Conservation (phyloP, 2,113 vertebrate genomes). For the Myiopsitta monachus region DNA sequence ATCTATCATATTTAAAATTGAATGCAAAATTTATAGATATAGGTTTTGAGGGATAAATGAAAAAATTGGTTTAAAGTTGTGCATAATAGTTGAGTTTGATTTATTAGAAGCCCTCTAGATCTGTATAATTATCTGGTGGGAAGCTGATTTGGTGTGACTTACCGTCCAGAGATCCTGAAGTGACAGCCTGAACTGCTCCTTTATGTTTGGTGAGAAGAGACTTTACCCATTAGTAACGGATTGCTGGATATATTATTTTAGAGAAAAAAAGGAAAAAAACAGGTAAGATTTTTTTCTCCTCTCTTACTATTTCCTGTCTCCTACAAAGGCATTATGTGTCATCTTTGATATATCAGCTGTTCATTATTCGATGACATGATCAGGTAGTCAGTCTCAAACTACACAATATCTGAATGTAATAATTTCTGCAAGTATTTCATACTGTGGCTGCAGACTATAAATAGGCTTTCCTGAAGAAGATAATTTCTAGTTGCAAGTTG, state of each 20-base stretch:
- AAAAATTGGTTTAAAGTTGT: conserved; percentile 30
- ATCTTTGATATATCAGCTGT: not conserved
- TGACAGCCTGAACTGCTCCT: conserved; percentile 72
- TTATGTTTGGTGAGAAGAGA: conserved; percentile 71
- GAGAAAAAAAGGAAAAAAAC: conserved; percentile 51
- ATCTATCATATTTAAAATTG: not conserved
- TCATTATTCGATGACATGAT: not conserved
- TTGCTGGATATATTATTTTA: conserved; percentile 75
- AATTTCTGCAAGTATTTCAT: not conserved
- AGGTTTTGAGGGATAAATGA: conserved; percentile 21
- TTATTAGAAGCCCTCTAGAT: conserved; percentile 58
- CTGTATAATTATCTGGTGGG: conserved; percentile 52
- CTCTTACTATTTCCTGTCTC: conserved; percentile 31
- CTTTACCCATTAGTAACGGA: conserved; percentile 68
- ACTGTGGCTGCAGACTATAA: not conserved
- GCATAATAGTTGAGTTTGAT: conserved; percentile 40
- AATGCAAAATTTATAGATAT: not conserved
- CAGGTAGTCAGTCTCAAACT: not conserved
- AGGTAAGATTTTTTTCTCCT: conserved; percentile 67
- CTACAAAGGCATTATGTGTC: conserved; percentile 8
- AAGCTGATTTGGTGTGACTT: conserved; percentile 67
- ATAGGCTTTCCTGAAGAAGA: not conserved
- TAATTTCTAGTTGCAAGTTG: not conserved
- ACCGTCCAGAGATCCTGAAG: conserved; percentile 71
- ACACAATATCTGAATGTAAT: not conserved